Percentiles rank a stretch among this genome's conserved stretches.
phyloP scores from a whole-genome alignment of 2,888 invertebrate genomes.

The Pseudeuparius sepicola region DNA sequence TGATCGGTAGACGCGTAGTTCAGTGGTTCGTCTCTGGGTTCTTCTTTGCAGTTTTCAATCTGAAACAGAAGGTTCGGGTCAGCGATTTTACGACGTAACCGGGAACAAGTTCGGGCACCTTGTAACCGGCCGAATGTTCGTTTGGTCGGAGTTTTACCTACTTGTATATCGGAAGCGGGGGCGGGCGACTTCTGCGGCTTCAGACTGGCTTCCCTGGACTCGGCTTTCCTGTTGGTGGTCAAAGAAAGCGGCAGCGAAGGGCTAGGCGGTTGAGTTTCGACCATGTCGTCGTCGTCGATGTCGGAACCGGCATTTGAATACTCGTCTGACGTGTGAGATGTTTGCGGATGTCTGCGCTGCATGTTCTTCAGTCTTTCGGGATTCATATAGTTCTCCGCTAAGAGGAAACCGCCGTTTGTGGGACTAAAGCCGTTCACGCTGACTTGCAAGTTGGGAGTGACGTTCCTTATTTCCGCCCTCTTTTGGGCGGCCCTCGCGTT shows the following conservation, averaged over 20 bases:
- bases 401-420: constrained; percentile 50
- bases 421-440: constrained; percentile 56
- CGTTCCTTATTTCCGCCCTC: constrained; percentile 69
- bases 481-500: constrained; percentile 95
- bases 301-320: constrained; percentile 59
- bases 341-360: constrained; percentile 46
- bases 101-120: too few species aligned
- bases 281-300: constrained; percentile 55
- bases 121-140: background rate
- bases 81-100: too few species aligned
- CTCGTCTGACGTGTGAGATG: constrained; percentile 55
- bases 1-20: constrained; percentile 43
- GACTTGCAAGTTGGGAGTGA: constrained; percentile 47
- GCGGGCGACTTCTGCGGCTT: constrained; percentile 37
- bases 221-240: constrained; percentile 52
- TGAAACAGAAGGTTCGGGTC: constrained; percentile 24
- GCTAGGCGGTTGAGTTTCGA: constrained; percentile 48
- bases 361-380: constrained; percentile 50
- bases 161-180: constrained; percentile 33
- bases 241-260: constrained; percentile 61
- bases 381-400: constrained; percentile 50
- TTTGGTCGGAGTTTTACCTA: constrained; percentile 27
- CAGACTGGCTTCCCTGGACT: constrained; percentile 42
- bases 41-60: constrained; percentile 32
- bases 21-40: constrained; percentile 35